A percentile compares a stretch with the other conserved stretches of the same genome.
phyloP scores from a whole-genome alignment of 2,888 invertebrate species.

The Chydorus sphaericus region DNA sequence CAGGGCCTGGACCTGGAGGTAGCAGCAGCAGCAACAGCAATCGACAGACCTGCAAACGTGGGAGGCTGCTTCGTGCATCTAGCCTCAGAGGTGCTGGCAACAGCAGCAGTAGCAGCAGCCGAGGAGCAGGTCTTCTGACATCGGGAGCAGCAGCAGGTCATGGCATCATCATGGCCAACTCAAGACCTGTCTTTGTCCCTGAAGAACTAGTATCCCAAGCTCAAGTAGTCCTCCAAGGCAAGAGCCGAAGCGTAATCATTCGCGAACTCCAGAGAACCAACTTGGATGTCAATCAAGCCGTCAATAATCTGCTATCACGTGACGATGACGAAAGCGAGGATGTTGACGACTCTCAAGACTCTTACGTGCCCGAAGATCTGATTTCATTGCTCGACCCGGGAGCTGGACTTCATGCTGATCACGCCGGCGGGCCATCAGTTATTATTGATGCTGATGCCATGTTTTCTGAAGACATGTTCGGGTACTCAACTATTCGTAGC shows the following conservation, averaged over 20 bases:
- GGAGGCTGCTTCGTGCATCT: slow-evolving; percentile 5
- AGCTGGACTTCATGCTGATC: slow-evolving; percentile 76
- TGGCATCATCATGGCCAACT: slow-evolving; percentile 80
- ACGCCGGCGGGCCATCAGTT: slow-evolving; percentile 52
- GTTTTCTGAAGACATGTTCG: slow-evolving; percentile 95
- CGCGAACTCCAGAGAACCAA: slow-evolving; percentile 93
- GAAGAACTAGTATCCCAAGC: slow-evolving; percentile 95
- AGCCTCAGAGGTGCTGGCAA: slow-evolving; percentile 9
- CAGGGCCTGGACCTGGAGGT: slow-evolving; percentile 13
- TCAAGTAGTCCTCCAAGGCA: slow-evolving; percentile 86
- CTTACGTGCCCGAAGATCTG: slow-evolving; percentile 92
- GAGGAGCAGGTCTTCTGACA: slow-evolving; percentile 5
- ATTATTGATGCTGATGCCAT: slow-evolving; percentile 94
- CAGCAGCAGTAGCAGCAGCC: neutral
- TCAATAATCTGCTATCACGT: slow-evolving; percentile 93
- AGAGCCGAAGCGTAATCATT: slow-evolving; percentile 91
- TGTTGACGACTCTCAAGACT: slow-evolving; percentile 75
- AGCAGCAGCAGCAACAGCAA: no score
- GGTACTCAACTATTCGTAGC: slow-evolving; percentile 53
- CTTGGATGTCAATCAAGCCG: slow-evolving; percentile 96
- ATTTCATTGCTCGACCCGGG: slow-evolving; percentile 75
- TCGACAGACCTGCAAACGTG: slow-evolving; percentile 7
- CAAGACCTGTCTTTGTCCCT: slow-evolving; percentile 70
- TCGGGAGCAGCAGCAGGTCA: slow-evolving; percentile 39
- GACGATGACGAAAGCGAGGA: slow-evolving; percentile 98